Evolutionary conservation across 2,113 vertebrate genomes (phyloP).

Genomic region (Eretmodus cyanostictus): DNA sequence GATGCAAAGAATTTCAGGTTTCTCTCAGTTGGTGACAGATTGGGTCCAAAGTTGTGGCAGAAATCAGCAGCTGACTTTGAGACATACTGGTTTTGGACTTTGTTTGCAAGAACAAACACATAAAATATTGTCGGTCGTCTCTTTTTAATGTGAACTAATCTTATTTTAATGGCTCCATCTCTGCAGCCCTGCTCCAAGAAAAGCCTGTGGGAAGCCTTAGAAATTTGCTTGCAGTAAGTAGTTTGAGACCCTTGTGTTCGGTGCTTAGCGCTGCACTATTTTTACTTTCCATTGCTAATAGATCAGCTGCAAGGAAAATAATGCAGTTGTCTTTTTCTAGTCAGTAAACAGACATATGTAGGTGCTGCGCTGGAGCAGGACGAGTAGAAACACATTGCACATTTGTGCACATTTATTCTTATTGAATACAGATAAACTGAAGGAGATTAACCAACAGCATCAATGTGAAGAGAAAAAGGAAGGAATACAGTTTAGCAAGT

Average conservation of each 20-base stretch:
- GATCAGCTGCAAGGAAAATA: constrained; percentile 1
- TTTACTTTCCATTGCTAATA: background rate
- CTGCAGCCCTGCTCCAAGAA: background rate
- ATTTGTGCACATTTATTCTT: background rate
- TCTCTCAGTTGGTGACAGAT: background rate
- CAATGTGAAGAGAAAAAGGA: background rate
- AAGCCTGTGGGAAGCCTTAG: background rate
- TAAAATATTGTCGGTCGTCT: background rate
- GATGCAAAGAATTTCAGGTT: background rate
- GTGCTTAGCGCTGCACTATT: background rate
- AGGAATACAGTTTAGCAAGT: background rate
- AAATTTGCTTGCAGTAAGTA: background rate
- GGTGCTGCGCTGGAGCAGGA: background rate
- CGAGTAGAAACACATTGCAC: background rate
- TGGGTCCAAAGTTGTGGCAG: background rate
- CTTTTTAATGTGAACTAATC: background rate
- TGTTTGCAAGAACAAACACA: background rate
- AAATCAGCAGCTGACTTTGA: background rate
- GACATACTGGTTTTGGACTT: fast-evolving
- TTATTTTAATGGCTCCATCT: background rate
- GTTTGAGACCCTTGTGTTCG: background rate
- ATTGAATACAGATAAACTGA: background rate
- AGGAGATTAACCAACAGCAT: background rate
- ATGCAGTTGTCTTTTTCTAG: background rate
- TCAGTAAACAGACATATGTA: background rate